Conservation (phyloP, 2,797 vertebrate genomes). For the Clarias platycephalus region DNA sequence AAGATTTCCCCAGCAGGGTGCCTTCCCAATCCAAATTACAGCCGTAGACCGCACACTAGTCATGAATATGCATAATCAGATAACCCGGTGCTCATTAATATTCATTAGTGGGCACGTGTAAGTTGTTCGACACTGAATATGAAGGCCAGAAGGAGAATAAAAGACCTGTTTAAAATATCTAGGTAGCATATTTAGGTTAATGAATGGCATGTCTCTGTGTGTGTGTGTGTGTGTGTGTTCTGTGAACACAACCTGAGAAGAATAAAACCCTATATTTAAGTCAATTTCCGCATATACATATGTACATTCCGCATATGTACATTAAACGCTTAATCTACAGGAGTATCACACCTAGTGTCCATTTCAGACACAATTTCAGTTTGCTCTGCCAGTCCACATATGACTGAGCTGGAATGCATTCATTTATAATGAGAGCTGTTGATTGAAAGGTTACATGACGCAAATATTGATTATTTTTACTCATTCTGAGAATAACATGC, state of each 20-base stretch:
- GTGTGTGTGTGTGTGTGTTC: too few relatives aligned
- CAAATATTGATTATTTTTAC: not conserved
- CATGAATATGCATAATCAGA: constrained; percentile 6
- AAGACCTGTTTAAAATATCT: not conserved
- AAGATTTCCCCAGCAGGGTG: not conserved
- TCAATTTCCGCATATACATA: not conserved
- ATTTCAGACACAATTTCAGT: not conserved
- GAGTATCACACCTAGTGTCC: too few relatives aligned
- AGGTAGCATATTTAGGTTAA: not conserved
- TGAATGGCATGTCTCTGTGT: not conserved
- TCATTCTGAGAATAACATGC: not conserved
- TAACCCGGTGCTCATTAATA: not conserved
- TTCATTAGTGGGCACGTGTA: not conserved
- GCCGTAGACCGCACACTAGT: not conserved
- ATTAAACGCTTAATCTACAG: not conserved
- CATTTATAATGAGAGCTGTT: not conserved
- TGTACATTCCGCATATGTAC: not conserved
- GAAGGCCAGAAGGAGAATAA: not conserved
- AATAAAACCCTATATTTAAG: not conserved
- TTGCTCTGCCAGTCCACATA: not conserved
- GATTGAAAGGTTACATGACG: not conserved
- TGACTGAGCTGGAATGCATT: not conserved
- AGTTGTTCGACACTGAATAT: not conserved
- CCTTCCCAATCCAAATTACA: not conserved
- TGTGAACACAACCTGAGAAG: too few relatives aligned